Conservation (phyloP, 2,888 invertebrate species). For the Acanthosoma haemorrhoidale region DNA sequence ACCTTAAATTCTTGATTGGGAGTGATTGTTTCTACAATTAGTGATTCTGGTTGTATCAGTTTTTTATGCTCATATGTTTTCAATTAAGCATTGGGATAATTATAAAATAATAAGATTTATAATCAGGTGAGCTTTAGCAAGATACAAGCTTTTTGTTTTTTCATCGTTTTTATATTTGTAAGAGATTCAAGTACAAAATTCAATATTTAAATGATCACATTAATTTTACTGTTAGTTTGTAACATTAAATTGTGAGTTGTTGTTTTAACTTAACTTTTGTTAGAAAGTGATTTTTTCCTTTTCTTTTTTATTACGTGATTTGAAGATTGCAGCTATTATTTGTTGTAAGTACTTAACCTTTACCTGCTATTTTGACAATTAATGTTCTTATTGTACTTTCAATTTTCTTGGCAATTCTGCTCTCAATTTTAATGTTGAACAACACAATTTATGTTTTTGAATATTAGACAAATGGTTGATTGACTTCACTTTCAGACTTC, state of each 20-base stretch:
- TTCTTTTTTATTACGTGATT: not conserved
- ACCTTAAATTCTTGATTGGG: too few species aligned
- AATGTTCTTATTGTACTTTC: too few species aligned
- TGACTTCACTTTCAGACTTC: too few species aligned
- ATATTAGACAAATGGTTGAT: too few species aligned
- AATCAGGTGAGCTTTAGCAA: slow-evolving; percentile 25
- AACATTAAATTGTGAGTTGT: not conserved
- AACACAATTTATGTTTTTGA: too few species aligned
- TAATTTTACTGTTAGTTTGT: not conserved
- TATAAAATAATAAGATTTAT: not conserved
- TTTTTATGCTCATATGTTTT: slow-evolving; percentile 11
- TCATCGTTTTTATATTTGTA: not conserved
- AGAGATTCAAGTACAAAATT: slow-evolving; percentile 6
- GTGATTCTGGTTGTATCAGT: not conserved
- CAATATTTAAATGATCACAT: not conserved
- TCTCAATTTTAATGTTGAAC: too few species aligned
- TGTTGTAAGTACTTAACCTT: slow-evolving; percentile 9
- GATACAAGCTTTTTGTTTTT: slow-evolving; percentile 11
- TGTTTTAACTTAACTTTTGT: not conserved
- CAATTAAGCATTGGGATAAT: not conserved
- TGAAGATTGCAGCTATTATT: not conserved
- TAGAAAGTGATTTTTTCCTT: not conserved
- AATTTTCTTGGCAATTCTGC: too few species aligned
- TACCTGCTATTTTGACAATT: too few species aligned
- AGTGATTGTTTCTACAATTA: not conserved